A percentile compares a stretch with the other conserved stretches of the same genome.
Evolutionary conservation across 2,113 vertebrate species (phyloP).

Genomic region (Cyprinodon brontotheroides): DNA sequence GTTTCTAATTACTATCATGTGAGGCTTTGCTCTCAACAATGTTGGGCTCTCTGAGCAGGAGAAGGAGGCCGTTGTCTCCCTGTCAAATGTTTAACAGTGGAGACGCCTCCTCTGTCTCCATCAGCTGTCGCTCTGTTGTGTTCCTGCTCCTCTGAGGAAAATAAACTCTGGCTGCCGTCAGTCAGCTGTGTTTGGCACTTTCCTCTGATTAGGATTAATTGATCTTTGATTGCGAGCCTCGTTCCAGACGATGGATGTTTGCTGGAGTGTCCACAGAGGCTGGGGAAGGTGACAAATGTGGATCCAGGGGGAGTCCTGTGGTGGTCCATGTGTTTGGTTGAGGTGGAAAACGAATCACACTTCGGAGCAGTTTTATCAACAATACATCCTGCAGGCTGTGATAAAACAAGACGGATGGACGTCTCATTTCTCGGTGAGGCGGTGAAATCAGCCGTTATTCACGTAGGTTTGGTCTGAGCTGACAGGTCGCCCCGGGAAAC

Average conservation of each 20-base stretch:
- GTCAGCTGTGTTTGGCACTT: constrained; percentile 36
- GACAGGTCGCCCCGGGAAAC: constrained; percentile 20
- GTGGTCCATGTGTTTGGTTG: not conserved
- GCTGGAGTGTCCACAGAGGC: constrained; percentile 48
- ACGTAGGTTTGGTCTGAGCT: not conserved
- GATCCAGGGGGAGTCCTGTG: constrained; percentile 1
- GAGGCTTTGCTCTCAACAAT: not conserved
- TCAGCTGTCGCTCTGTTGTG: not conserved
- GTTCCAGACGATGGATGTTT: constrained; percentile 53
- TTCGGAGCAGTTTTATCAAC: constrained; percentile 26
- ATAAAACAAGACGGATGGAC: constrained; percentile 14
- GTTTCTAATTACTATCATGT: not conserved
- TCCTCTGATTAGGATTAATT: constrained; percentile 77
- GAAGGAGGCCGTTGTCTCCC: no score
- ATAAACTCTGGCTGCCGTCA: constrained; percentile 54
- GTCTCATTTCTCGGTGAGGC: not conserved
- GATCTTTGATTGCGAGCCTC: constrained; percentile 69
- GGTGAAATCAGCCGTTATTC: not conserved
- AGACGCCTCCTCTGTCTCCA: constrained; percentile 28
- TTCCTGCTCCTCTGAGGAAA: constrained; percentile 23
- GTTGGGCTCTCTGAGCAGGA: no score
- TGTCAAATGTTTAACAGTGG: not conserved
- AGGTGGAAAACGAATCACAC: constrained; percentile 13
- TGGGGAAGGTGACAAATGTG: constrained; percentile 43
- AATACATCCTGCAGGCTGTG: not conserved